phyloP scores from a whole-genome alignment of 2,888 invertebrate species.

The Agriopis marginaria region DNA sequence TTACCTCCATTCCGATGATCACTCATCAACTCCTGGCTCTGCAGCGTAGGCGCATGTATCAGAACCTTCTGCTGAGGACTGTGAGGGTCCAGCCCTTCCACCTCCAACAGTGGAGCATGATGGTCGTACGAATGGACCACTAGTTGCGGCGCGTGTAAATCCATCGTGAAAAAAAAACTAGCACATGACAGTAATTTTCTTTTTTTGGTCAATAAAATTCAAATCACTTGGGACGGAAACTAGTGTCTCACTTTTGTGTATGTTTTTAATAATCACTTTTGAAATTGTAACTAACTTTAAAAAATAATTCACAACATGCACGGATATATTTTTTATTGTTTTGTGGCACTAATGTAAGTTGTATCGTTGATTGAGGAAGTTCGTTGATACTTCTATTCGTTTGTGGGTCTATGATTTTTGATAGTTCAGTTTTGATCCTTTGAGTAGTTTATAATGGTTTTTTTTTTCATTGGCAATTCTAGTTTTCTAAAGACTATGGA shows the following conservation, averaged over 20 bases:
- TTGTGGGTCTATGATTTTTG: constrained; percentile 24
- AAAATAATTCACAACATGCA: neutral
- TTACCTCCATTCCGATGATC: constrained; percentile 82
- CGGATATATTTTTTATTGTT: constrained; percentile 4
- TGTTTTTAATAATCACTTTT: neutral
- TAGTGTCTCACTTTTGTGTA: neutral
- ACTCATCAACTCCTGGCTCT: constrained; percentile 75
- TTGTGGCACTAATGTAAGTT: constrained; percentile 28
- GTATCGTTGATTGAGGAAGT: constrained; percentile 32
- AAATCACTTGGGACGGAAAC: neutral
- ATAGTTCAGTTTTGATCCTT: constrained; percentile 20
- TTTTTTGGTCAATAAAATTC: neutral
- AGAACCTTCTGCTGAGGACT: constrained; percentile 83
- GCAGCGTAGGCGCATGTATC: constrained; percentile 78
- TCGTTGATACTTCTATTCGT: constrained; percentile 36
- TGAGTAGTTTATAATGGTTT: constrained; percentile 9
- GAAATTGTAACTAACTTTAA: neutral
- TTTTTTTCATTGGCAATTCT: constrained; percentile 32
- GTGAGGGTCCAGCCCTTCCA: constrained; percentile 80
- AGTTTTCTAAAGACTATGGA: constrained; percentile 44
- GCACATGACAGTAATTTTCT: constrained; percentile 49
- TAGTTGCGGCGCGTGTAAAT: constrained; percentile 79
- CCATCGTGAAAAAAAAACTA: constrained; percentile 62
- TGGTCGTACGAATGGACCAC: constrained; percentile 81
- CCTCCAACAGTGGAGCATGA: constrained; percentile 79